Base-by-base conservation (phyloP, 2,797 vertebrate genomes). In the Botia kubotai region DNA sequence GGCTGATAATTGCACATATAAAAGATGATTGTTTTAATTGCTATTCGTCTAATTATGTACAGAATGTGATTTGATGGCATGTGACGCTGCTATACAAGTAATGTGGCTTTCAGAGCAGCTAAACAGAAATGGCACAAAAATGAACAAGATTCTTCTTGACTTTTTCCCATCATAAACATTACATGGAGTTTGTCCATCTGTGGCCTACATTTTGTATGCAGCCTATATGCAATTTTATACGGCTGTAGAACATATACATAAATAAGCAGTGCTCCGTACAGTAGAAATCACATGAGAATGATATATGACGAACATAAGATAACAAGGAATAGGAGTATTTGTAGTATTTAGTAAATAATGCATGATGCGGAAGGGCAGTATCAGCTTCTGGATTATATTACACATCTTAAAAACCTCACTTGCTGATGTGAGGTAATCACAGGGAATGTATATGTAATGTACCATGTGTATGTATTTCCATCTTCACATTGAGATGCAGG, bases 11-110 rank as follows among this genome's bases (percentile, higher is more conserved):
- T 78, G 68, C 80, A 68, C 73, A 57, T 66, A 84, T 84, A 82
- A 84, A 77, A 65, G 80, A 80, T 72, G 65, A 80, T 75, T 82
- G 77, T 82, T 74, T 29, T 86, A 86, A 86, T 75, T 82, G 69
- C 67, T 82, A 46, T 80, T 82, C 80, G 78, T 80, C 75, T 70
- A 86, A 80, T 86, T 84, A 82, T 55, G 53, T 23, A 66, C 69
- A 69, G 68, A 71, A 71, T 84, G 53, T 75, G 53, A 86, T 83
- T 79, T 74, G 75, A 62, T 71, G 75, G 60, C 66, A 67, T 13
- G 60, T 79, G 72, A 86, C 74, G 77, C 68, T 46, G 58, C 33
- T 50, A 72, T 80, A 84, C 74, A 68, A 72, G 29, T 48, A n/a
- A 29, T 65, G 19, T 75, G 58, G 58, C 48, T 60, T 78, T 83